These are phyloP conservation scores for Alcis repandata DNA, from an alignment of 2,888 invertebrate species.

Conservation along the genomic window DNA sequence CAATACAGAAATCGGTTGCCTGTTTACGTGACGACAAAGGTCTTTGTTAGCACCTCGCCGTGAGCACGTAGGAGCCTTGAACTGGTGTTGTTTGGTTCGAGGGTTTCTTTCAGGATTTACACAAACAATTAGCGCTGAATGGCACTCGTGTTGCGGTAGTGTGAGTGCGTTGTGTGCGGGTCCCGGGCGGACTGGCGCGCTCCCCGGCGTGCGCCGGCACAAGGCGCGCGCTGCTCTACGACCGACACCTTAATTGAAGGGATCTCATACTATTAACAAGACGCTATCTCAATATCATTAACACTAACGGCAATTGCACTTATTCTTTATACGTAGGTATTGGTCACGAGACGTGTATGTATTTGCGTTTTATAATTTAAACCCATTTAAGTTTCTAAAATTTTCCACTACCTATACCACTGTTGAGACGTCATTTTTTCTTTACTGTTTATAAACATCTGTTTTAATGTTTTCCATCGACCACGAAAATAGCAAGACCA, in stretches of 20 bases:
- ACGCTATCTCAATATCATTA: constrained; percentile 63
- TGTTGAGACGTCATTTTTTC: background rate
- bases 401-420: background rate
- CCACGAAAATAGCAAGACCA: background rate
- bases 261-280: constrained; percentile 51
- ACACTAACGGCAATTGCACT: constrained; percentile 48
- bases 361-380: background rate
- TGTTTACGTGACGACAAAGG: constrained; percentile 71
- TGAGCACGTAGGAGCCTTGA: constrained; percentile 77
- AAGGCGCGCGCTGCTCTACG: constrained; percentile 41
- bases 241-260: constrained; percentile 72
- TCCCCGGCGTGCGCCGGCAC: constrained; percentile 52
- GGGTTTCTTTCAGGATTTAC: constrained; percentile 65
- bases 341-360: constrained; percentile 18
- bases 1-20: constrained; percentile 60
- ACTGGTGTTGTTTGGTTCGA: constrained; percentile 54
- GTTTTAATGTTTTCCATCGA: background rate
- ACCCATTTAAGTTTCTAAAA: background rate
- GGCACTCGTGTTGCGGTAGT: constrained; percentile 42
- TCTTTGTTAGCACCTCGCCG: constrained; percentile 73
- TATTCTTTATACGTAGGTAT: constrained; percentile 12
- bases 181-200: constrained; percentile 66
- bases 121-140: constrained; percentile 59
- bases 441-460: constrained; percentile 3
- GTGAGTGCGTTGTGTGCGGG: constrained; percentile 59